phyloP scores from a whole-genome alignment of 2,113 vertebrate genomes.

The Boulengeromyrus knoepffleri region DNA sequence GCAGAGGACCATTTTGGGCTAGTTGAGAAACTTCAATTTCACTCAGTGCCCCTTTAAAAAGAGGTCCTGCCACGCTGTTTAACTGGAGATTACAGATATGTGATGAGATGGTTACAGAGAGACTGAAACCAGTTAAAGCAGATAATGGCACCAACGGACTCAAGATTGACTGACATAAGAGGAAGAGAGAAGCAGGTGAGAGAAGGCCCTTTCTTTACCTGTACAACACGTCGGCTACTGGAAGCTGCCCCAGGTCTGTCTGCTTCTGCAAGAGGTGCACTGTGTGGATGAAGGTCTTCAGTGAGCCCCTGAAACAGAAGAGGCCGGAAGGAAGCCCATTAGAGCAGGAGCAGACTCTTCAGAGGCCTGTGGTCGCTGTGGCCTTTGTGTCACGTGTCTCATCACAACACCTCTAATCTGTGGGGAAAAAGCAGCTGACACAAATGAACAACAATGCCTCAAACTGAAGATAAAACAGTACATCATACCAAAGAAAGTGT shows the following conservation, averaged over 20 bases:
- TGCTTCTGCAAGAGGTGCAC: slow-evolving; percentile 97
- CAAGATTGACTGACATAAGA: not conserved
- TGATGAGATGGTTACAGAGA: not conserved
- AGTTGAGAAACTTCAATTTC: not conserved
- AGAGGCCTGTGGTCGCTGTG: not conserved
- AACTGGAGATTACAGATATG: not conserved
- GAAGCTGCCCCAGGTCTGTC: slow-evolving; percentile 82
- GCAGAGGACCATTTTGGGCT: not conserved
- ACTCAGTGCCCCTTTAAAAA: not conserved
- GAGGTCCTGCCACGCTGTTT: not conserved
- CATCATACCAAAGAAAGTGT: not conserved
- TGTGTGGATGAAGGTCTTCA: slow-evolving; percentile 98
- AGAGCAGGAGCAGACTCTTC: not conserved
- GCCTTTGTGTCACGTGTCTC: not conserved
- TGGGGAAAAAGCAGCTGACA: not conserved
- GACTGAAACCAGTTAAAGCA: not conserved
- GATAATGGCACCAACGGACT: not conserved
- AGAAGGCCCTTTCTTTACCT: slow-evolving; percentile 58
- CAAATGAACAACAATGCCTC: not conserved
- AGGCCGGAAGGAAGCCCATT: slow-evolving; percentile 10
- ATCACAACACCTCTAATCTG: not conserved
- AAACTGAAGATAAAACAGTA: not conserved
- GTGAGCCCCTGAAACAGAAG: slow-evolving; percentile 74
- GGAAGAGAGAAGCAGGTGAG: not conserved
- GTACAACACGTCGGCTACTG: slow-evolving; percentile 92